A percentile compares a stretch with the other conserved stretches of the same genome.
These are phyloP conservation scores for Rhinogobio ventralis DNA, from an alignment of 2,797 vertebrate genomes.

Conservation along the genomic window DNA sequence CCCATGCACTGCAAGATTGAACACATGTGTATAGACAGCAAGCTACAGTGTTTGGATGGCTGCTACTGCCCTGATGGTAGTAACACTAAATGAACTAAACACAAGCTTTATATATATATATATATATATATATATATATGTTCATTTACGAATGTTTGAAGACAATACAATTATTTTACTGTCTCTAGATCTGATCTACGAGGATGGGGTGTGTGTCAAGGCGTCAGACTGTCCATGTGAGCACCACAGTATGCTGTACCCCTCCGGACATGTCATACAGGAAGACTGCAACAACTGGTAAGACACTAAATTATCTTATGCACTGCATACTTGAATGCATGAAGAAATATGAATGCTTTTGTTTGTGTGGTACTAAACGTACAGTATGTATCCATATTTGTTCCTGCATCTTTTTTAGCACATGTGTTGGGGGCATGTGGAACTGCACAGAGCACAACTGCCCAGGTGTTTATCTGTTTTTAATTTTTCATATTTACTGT, in stretches of 20 bases:
- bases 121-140: too few relatives aligned
- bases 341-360: not conserved
- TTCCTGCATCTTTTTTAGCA: constrained; percentile 80
- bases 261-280: constrained; percentile 85
- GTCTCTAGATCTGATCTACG: constrained; percentile 86
- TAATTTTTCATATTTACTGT: not conserved
- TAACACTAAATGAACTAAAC: not conserved
- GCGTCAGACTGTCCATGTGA: constrained; percentile 92
- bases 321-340: not conserved
- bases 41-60: constrained; percentile 92
- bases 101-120: not conserved
- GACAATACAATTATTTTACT: not conserved
- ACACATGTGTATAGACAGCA: constrained; percentile 87
- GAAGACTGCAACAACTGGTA: constrained; percentile 96
- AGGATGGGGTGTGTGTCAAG: constrained; percentile 84
- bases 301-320: constrained; percentile 33
- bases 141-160: not conserved
- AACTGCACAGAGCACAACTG: constrained; percentile 90
- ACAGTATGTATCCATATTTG: not conserved
- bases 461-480: constrained; percentile 81
- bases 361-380: not conserved
- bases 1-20: constrained; percentile 86
- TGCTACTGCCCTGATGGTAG: constrained; percentile 93
- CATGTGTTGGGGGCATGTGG: constrained; percentile 89
- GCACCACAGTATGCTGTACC: constrained; percentile 84